A percentile compares a stretch with the other conserved stretches of the same genome.
Conservation (phyloP, 2,797 vertebrate genomes). For the Gambelia wislizenii region DNA sequence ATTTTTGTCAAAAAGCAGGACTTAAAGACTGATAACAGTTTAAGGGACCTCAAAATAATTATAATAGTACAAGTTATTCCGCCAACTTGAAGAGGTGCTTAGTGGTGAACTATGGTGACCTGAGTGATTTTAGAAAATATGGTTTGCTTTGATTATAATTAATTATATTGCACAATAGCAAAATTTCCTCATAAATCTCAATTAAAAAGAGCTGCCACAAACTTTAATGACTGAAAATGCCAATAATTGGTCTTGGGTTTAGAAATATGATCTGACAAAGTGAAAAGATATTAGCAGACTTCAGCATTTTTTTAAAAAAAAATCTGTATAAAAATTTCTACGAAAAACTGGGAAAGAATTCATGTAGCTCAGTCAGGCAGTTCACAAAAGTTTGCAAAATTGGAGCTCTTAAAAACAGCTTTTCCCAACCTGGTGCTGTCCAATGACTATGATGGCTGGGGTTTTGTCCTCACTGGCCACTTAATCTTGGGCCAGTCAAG, state of each 20-base stretch:
- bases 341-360: not conserved
- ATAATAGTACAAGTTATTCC: not conserved
- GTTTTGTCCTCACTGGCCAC: too few relatives aligned
- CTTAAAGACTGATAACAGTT: not conserved
- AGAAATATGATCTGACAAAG: not conserved
- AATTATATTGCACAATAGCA: not conserved
- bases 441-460: not conserved
- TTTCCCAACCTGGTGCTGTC: not conserved
- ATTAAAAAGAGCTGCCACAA: constrained; percentile 1
- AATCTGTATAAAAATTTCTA: constrained; percentile 1
- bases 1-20: not conserved
- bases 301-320: not conserved
- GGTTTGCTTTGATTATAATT: constrained; percentile 1
- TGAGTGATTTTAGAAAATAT: constrained; percentile 1
- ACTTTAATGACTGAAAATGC: constrained; percentile 8
- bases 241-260: not conserved
- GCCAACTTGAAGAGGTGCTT: not conserved
- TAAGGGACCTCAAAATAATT: not conserved
- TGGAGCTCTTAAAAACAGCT: not conserved
- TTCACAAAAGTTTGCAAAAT: not conserved
- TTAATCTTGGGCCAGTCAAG: too few relatives aligned
- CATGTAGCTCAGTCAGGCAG: not conserved
- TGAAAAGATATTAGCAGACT: not conserved
- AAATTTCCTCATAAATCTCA: constrained; percentile 11
- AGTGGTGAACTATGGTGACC: not conserved